Base-by-base conservation (phyloP, 2,797 vertebrate genomes). In the Chiroxiphia lanceolata region DNA sequence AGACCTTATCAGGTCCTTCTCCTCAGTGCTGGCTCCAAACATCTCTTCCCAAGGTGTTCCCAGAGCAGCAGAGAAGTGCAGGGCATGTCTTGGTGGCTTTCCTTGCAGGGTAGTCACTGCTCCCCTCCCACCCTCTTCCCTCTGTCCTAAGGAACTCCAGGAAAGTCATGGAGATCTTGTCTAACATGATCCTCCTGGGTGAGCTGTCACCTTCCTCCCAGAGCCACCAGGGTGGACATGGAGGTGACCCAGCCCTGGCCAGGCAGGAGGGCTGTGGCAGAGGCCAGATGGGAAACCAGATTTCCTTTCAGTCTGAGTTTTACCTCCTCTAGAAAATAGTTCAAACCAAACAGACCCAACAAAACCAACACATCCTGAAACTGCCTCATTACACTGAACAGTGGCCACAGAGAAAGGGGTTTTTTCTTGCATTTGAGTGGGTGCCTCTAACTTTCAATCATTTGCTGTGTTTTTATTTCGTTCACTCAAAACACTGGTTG, bases 61-160 rank as follows among this genome's bases (percentile, higher is more conserved):
- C 17, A 19, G 77, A 70, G 57, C 18, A 74, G 36, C 15, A 70
- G 26, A 15, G 31, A 44, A 40, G 21, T 4, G 31, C 71, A 75
- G 14, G 20, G 5, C 3, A 10, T 21, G 23, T 1, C 3, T 27
- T 9, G 19, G 15, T 70, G 51, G 5, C n/a, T 85, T 45, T 59
- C 33, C 59, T 31, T 22, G 45, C 7, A 4, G 18, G 45, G 10
- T 2, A 0, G 3, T 8, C 45, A 4, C 17, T 1, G 0, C 7
- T 57, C 11, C 33, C 16, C 44, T 84, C 19, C 53, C 47, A 42
- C 23, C 18, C 68, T 56, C 19, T 38, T 42, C 34, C 36, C 40
- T 65, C 64, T 61, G 69, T 34, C 61, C 48, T 31, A 17, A 47
- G 69, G 53, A 90, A 61, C 9, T 63, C 36, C 1, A 88, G 57